These are phyloP conservation scores for Anaspis maculata DNA, from an alignment of 2,888 invertebrate genomes.

Conservation along the genomic window DNA sequence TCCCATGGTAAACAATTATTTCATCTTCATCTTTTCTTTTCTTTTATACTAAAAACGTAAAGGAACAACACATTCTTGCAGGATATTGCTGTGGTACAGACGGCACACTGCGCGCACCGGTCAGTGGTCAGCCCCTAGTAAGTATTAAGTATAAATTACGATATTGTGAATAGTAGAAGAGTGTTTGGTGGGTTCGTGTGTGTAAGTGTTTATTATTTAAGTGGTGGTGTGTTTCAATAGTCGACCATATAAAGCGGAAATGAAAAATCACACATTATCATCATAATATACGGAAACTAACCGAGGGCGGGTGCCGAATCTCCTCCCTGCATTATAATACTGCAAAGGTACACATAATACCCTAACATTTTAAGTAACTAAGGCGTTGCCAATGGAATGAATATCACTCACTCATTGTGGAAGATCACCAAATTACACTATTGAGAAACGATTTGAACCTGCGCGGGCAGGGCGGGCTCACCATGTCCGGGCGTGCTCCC, in stretches of 20 bases:
- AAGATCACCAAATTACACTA: slow-evolving; percentile 17
- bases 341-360: slow-evolving; percentile 32
- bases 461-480: slow-evolving; percentile 1
- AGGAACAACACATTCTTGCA: slow-evolving; percentile 35
- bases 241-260: too few relatives aligned
- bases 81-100: slow-evolving; percentile 31
- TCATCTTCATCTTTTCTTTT: too few relatives aligned
- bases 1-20: slow-evolving; percentile 35
- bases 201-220: slow-evolving; percentile 3
- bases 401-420: slow-evolving; percentile 15
- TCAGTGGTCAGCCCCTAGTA: slow-evolving; percentile 27
- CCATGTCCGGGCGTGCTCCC: slow-evolving; percentile 2
- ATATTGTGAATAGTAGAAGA: too few relatives aligned
- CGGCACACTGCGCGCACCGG: slow-evolving; percentile 29
- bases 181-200: too few relatives aligned
- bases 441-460: neutral
- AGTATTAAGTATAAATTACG: too few relatives aligned
- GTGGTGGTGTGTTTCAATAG: too few relatives aligned
- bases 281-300: slow-evolving; percentile 4
- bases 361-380: slow-evolving; percentile 17
- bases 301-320: slow-evolving; percentile 12
- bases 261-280: neutral
- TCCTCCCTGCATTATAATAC: slow-evolving; percentile 38
- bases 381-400: slow-evolving; percentile 16
- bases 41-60: slow-evolving; percentile 20